Conservation (phyloP, 2,888 invertebrate species). For the Euproctis similis region DNA sequence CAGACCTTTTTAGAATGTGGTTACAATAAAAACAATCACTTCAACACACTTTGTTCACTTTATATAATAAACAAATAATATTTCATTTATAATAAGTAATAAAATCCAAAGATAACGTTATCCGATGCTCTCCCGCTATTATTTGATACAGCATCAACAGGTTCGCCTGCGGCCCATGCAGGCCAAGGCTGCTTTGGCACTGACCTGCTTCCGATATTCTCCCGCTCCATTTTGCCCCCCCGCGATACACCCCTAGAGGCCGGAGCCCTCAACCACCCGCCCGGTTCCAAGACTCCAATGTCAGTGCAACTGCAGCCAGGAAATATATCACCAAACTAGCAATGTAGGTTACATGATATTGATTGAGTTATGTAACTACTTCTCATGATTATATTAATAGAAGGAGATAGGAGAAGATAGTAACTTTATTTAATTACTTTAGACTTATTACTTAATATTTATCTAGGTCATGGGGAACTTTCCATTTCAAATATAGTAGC, state of each 20-base stretch:
- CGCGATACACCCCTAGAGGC: constrained; percentile 6
- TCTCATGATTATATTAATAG: no score
- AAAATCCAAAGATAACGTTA: constrained; percentile 18
- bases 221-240: constrained; percentile 8
- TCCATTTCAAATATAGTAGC: no score
- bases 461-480: no score
- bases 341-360: no score
- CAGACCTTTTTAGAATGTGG: no score
- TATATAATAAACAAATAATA: constrained; percentile 5
- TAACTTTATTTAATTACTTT: no score
- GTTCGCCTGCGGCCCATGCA: constrained; percentile 30
- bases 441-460: no score
- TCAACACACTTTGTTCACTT: neutral
- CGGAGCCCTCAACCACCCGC: constrained; percentile 16
- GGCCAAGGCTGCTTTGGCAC: constrained; percentile 50
- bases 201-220: constrained; percentile 47
- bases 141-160: constrained; percentile 45
- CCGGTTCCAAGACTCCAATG: constrained; percentile 11
- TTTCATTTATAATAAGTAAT: constrained; percentile 4
- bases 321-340: no score
- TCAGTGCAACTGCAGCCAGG: constrained; percentile 28
- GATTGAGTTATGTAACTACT: no score
- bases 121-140: constrained; percentile 15
- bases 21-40: neutral
- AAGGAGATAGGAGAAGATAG: no score